These are phyloP conservation scores for Mormyrops boulengeri DNA, from an alignment of 2,797 vertebrate genomes.

Conservation along the genomic window DNA sequence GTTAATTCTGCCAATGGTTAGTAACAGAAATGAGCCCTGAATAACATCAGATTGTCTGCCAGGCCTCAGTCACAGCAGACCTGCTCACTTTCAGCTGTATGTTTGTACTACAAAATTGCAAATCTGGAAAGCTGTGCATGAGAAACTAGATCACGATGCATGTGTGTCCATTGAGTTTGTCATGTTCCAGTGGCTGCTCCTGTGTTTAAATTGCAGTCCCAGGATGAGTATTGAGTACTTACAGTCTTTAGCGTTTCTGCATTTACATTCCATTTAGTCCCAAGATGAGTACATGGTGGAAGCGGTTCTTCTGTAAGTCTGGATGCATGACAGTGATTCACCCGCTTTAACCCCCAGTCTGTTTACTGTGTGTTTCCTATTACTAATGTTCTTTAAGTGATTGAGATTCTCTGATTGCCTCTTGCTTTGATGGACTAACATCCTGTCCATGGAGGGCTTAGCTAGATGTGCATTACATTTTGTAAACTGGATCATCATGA, in stretches of 20 bases:
- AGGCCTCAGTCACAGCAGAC: not conserved
- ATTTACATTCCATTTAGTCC: not conserved
- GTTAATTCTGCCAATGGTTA: not conserved
- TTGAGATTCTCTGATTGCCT: not conserved
- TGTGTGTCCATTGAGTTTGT: not conserved
- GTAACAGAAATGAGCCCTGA: not conserved
- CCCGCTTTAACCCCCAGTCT: not conserved
- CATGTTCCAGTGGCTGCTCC: not conserved
- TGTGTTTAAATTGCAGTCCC: not conserved
- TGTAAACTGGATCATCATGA: not conserved
- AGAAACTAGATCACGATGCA: not conserved
- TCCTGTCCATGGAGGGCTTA: not conserved
- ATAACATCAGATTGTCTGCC: not conserved
- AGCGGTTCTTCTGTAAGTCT: not conserved
- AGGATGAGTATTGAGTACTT: not conserved
- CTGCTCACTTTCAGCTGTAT: not conserved
- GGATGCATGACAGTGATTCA: not conserved
- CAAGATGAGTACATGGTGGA: not conserved
- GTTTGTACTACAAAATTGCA: not conserved
- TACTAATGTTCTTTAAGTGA: not conserved
- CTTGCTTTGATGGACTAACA: not conserved
- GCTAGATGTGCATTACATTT: not conserved
- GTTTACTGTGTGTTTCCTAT: not conserved
- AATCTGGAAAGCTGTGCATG: not conserved
- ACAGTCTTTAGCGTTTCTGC: not conserved